A percentile compares a stretch with the other conserved stretches of the same genome.
These are phyloP conservation scores for Acromyrmex charruanus DNA, from an alignment of 1,140 invertebrate species.

Conservation along the genomic window DNA sequence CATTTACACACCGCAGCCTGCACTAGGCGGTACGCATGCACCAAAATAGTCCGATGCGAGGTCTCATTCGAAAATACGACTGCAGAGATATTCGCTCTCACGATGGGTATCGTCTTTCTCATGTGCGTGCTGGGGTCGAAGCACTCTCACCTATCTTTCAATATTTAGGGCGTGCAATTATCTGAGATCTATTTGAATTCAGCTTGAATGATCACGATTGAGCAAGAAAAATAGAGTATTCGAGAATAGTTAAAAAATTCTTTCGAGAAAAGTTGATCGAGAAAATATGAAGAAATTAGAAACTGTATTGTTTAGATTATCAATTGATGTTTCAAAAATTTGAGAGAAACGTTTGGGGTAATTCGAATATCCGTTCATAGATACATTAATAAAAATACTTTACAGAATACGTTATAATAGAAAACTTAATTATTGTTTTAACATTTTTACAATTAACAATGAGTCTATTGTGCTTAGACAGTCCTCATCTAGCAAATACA, in stretches of 20 bases:
- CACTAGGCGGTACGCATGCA: conserved; percentile 36
- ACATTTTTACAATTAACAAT: conserved; percentile 47
- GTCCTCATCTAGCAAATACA: not conserved
- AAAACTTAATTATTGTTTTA: conserved; percentile 24
- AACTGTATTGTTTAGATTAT: not conserved
- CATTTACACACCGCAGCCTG: not conserved
- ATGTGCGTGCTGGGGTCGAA: conserved; percentile 28
- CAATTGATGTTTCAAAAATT: not conserved
- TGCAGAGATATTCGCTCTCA: conserved; percentile 22
- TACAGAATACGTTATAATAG: not conserved
- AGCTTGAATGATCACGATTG: conserved; percentile 3
- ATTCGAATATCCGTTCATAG: not conserved
- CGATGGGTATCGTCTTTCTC: conserved; percentile 44
- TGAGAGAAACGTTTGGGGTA: not conserved
- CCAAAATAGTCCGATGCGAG: conserved; percentile 51
- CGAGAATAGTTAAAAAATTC: not conserved
- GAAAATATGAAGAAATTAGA: not conserved
- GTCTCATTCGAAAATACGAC: conserved; percentile 57
- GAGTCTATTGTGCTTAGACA: not conserved
- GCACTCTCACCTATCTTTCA: conserved; percentile 22
- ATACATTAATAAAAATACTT: conserved; percentile 7
- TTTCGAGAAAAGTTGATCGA: not conserved
- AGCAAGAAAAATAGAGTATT: not conserved
- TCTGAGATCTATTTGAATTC: conserved; percentile 40
- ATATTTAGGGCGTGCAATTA: conserved; percentile 28